Percentiles rank a stretch among this genome's conserved stretches.
These are phyloP conservation scores for Diprion similis DNA, from an alignment of 1,140 invertebrate species.

Conservation along the genomic window DNA sequence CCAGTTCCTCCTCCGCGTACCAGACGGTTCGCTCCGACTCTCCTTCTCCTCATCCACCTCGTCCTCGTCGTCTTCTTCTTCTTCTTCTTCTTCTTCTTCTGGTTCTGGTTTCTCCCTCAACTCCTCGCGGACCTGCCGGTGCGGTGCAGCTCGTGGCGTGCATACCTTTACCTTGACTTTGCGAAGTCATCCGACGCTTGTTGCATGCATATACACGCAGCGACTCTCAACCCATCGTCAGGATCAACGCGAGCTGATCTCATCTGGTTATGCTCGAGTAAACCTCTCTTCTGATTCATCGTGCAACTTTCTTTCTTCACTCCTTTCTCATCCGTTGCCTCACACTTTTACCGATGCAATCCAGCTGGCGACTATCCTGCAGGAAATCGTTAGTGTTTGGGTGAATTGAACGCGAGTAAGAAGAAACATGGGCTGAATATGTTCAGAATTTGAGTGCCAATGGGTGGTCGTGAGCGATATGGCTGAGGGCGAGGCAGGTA, in stretches of 20 bases:
- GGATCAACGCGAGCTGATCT: background rate
- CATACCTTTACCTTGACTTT: constrained; percentile 7
- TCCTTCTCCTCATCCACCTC: background rate
- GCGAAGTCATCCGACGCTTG: background rate
- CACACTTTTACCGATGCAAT: no score
- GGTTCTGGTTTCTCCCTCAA: background rate
- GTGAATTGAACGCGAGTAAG: no score
- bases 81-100: constrained; percentile 7
- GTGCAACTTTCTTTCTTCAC: no score
- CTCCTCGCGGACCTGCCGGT: background rate
- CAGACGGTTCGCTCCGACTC: constrained; percentile 1
- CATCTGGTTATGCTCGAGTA: background rate
- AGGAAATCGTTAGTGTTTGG: no score
- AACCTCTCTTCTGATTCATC: no score
- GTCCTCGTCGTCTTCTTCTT: background rate
- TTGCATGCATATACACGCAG: background rate
- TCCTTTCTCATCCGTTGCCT: no score
- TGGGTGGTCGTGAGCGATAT: constrained; percentile 38
- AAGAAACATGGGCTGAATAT: no score
- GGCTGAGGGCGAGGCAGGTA: constrained; percentile 38
- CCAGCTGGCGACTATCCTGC: no score
- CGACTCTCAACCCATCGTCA: background rate
- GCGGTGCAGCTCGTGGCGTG: background rate
- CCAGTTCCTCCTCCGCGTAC: constrained; percentile 1
- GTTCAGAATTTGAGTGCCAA: constrained; percentile 28